Evolutionary conservation across 1,140 invertebrate species (phyloP).

Genomic region (Lutraria rhynchaena): DNA sequence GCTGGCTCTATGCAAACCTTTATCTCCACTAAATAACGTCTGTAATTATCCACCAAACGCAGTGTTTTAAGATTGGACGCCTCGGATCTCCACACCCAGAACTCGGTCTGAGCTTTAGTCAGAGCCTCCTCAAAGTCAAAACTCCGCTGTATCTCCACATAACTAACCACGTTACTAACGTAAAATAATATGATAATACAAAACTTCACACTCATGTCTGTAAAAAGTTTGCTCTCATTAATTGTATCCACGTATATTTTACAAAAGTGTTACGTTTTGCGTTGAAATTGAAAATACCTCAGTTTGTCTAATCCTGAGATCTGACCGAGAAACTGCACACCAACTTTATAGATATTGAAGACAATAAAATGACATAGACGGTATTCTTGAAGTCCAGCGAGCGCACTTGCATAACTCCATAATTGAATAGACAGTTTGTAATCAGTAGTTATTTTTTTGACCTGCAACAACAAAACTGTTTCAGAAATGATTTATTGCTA

Average conservation of each 20-base stretch:
- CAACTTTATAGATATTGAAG: no score
- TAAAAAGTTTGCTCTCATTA: neutral
- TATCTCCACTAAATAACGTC: slow-evolving; percentile 24
- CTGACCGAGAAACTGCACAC: no score
- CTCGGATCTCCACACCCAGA: slow-evolving; percentile 53
- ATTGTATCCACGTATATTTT: neutral
- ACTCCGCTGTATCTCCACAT: slow-evolving; percentile 51
- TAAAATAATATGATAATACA: neutral
- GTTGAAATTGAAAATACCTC: neutral
- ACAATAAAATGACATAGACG: no score
- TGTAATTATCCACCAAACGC: slow-evolving; percentile 19
- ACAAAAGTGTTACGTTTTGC: neutral
- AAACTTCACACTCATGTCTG: neutral
- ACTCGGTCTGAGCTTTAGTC: slow-evolving; percentile 6
- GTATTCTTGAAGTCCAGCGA: no score
- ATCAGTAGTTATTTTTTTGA: no score
- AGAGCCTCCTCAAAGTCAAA: slow-evolving; percentile 27
- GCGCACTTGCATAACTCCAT: no score
- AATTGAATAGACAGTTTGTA: no score
- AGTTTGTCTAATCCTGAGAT: neutral
- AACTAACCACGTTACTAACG: neutral
- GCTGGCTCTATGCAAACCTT: slow-evolving; percentile 48
- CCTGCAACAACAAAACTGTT: no score
- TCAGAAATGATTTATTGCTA: no score
- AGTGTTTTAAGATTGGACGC: slow-evolving; percentile 33